phyloP scores from a whole-genome alignment of 2,888 invertebrate genomes.

The Gandaritis pyraliata region DNA sequence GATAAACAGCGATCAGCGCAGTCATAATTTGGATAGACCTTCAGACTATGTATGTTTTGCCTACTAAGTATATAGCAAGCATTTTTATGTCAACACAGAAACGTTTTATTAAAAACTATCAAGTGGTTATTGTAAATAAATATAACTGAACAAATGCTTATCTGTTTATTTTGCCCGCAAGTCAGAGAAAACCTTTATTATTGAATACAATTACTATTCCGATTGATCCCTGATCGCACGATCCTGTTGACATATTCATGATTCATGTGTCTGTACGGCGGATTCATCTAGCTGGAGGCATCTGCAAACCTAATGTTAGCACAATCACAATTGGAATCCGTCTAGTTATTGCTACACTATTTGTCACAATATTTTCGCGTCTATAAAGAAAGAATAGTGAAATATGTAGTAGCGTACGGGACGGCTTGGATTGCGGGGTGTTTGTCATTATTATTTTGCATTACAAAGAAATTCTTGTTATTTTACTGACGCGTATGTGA shows the following conservation, averaged over 20 bases:
- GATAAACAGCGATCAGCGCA: too few relatives aligned
- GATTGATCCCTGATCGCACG: conserved; percentile 33
- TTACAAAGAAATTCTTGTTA: not conserved
- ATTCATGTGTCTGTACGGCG: conserved; percentile 22
- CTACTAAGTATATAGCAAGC: too few relatives aligned
- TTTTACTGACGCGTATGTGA: too few relatives aligned
- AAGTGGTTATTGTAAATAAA: conserved; percentile 35
- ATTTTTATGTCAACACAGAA: too few relatives aligned
- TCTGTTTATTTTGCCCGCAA: conserved; percentile 25
- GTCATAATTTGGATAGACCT: too few relatives aligned
- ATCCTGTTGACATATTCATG: conserved; percentile 38
- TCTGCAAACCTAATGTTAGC: conserved; percentile 20
- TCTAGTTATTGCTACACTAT: conserved; percentile 3
- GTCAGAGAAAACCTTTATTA: conserved; percentile 7
- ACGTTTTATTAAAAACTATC: not conserved
- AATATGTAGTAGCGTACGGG: too few relatives aligned
- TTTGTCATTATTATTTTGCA: too few relatives aligned
- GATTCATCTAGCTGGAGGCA: conserved; percentile 24
- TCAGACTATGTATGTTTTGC: too few relatives aligned
- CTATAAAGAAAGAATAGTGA: not conserved
- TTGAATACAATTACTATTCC: conserved; percentile 25
- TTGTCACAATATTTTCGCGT: not conserved
- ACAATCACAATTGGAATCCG: conserved; percentile 23
- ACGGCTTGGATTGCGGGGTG: too few relatives aligned
- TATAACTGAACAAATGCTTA: conserved; percentile 20